Conservation (phyloP, 2,113 vertebrate species). For the Vanacampus margaritifer region DNA sequence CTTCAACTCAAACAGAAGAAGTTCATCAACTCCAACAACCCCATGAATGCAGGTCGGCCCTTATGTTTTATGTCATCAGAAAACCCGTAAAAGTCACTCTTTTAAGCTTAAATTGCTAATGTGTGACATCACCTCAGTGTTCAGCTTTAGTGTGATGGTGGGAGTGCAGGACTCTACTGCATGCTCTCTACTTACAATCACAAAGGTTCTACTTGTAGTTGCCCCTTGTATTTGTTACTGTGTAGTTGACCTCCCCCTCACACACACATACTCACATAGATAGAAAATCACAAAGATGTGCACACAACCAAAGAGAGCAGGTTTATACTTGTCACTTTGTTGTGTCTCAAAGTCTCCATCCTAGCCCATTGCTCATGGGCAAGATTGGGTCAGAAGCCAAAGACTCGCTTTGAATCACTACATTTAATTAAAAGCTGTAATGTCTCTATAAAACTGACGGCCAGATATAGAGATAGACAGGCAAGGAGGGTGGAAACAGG, state of each 20-base stretch:
- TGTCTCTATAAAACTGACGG: constrained; percentile 63
- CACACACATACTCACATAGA: constrained; percentile 17
- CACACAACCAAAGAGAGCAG: constrained; percentile 35
- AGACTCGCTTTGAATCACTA: constrained; percentile 56
- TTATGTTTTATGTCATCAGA: constrained; percentile 8
- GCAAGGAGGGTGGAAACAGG: constrained; percentile 26
- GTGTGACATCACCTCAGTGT: constrained; percentile 44
- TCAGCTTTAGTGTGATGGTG: constrained; percentile 27
- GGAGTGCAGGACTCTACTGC: constrained; percentile 14
- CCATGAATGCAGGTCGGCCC: neutral
- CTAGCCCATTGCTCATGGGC: constrained; percentile 50
- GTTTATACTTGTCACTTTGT: constrained; percentile 63
- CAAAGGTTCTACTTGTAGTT: constrained; percentile 52
- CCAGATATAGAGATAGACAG: constrained; percentile 37
- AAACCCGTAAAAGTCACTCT: constrained; percentile 13
- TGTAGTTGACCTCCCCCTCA: constrained; percentile 36
- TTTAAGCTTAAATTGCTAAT: constrained; percentile 24
- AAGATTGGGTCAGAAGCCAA: constrained; percentile 66
- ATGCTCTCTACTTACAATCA: constrained; percentile 60
- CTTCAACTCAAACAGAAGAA: neutral
- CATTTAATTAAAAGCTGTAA: constrained; percentile 69
- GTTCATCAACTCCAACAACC: neutral
- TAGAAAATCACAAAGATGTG: constrained; percentile 31
- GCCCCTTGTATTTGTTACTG: constrained; percentile 53
- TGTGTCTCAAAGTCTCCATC: constrained; percentile 63